These are phyloP conservation scores for Drosophila emarginata DNA, from an alignment of 2,888 invertebrate genomes.

Conservation along the genomic window DNA sequence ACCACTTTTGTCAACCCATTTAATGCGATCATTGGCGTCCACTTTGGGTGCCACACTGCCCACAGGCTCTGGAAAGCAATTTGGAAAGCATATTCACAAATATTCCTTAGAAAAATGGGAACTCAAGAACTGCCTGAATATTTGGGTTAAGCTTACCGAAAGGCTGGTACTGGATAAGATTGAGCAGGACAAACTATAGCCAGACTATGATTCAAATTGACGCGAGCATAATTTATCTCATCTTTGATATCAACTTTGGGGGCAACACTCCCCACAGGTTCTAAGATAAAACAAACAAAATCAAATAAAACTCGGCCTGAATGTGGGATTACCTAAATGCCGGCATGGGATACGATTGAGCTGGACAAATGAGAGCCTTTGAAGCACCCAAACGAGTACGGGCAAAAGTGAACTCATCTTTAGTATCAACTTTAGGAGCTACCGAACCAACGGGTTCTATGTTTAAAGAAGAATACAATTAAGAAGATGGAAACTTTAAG, in stretches of 20 bases:
- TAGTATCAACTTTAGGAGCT: conserved; percentile 87
- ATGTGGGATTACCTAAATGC: conserved; percentile 78
- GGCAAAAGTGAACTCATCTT: conserved; percentile 84
- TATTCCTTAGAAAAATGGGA: too few species aligned
- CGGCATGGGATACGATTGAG: conserved; percentile 83
- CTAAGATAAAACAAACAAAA: conserved; percentile 55
- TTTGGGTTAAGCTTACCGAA: conserved; percentile 50
- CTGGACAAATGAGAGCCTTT: conserved; percentile 88
- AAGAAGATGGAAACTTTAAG: not conserved
- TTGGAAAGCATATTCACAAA: too few species aligned
- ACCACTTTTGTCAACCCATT: conserved; percentile 83
- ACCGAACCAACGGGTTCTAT: conserved; percentile 84
- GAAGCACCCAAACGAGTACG: conserved; percentile 70
- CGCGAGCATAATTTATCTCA: conserved; percentile 84
- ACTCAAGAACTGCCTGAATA: conserved; percentile 48
- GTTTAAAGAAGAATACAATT: not conserved
- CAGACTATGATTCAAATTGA: conserved; percentile 83
- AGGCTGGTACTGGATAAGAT: conserved; percentile 60
- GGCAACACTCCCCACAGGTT: conserved; percentile 84
- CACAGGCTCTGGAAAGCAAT: conserved; percentile 85
- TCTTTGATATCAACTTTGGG: conserved; percentile 88
- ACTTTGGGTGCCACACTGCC: conserved; percentile 88
- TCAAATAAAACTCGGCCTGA: conserved; percentile 21
- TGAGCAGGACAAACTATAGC: conserved; percentile 88
- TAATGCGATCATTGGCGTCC: conserved; percentile 86